These are phyloP conservation scores for Knipowitschia caucasica DNA, from an alignment of 2,797 vertebrate species.

Conservation along the genomic window DNA sequence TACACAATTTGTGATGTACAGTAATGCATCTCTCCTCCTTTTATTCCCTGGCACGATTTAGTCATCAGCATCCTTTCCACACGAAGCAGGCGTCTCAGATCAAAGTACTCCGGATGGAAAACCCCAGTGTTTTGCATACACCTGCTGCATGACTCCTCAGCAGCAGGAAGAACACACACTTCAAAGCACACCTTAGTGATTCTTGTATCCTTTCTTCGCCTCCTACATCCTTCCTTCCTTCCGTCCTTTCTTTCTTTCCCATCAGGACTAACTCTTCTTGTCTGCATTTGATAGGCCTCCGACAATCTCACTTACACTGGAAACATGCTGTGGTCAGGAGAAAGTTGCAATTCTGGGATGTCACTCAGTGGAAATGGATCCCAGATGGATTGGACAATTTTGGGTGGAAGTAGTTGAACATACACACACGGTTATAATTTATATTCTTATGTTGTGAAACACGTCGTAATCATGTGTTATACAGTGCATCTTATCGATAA, in stretches of 20 bases:
- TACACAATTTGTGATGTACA: constrained; percentile 8
- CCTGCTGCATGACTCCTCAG: constrained; percentile 50
- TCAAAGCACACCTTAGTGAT: constrained; percentile 47
- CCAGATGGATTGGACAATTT: constrained; percentile 11
- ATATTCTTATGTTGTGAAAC: no score
- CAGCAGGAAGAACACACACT: constrained; percentile 53
- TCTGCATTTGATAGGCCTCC: constrained; percentile 42
- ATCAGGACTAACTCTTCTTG: constrained; percentile 26
- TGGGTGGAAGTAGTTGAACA: no score
- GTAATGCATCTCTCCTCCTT: constrained; percentile 25
- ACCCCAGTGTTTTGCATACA: constrained; percentile 56
- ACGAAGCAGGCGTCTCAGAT: constrained; percentile 46
- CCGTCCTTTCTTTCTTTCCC: constrained; percentile 8
- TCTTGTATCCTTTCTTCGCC: not conserved
- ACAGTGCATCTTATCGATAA: no score
- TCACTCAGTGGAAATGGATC: constrained; percentile 29
- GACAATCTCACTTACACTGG: constrained; percentile 29
- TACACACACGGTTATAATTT: not conserved
- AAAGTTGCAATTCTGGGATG: not conserved
- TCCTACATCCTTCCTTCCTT: not conserved
- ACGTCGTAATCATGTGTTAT: no score
- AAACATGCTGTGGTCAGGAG: constrained; percentile 8
- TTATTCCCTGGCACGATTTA: constrained; percentile 41
- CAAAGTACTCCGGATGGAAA: constrained; percentile 55
- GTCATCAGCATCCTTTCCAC: constrained; percentile 48